phyloP scores from a whole-genome alignment of 2,888 invertebrate genomes.

The Eupithecia centaureata region DNA sequence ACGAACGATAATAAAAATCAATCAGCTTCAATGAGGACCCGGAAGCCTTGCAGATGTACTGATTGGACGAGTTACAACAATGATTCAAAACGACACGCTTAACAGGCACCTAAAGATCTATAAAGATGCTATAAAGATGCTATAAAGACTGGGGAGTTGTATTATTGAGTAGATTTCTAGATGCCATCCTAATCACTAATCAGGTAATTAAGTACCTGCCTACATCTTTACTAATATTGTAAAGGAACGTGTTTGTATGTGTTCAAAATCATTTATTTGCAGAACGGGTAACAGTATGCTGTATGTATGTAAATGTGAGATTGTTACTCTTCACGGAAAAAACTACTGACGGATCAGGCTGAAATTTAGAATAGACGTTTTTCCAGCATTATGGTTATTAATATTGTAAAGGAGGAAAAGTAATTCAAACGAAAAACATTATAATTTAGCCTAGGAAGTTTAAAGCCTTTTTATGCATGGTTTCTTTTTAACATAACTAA shows the following conservation, averaged over 20 bases:
- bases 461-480: too few species aligned
- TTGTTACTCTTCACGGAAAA: too few species aligned
- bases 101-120: not conserved
- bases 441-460: too few species aligned
- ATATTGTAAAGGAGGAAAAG: not conserved
- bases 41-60: slow-evolving; percentile 74
- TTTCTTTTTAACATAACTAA: too few species aligned
- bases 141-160: not conserved
- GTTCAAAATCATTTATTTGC: too few species aligned
- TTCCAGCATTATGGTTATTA: too few species aligned
- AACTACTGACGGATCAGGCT: too few species aligned
- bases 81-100: slow-evolving; percentile 8
- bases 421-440: not conserved
- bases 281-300: too few species aligned
- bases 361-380: too few species aligned
- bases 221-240: too few species aligned
- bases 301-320: too few species aligned
- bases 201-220: not conserved
- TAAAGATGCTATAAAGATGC: not conserved
- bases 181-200: not conserved
- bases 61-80: slow-evolving; percentile 51
- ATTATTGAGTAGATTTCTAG: not conserved
- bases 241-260: too few species aligned
- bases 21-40: slow-evolving; percentile 76
- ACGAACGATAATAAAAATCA: slow-evolving; percentile 64